Conservation (phyloP, 2,797 vertebrate species). For the Crenichthys baileyi region DNA sequence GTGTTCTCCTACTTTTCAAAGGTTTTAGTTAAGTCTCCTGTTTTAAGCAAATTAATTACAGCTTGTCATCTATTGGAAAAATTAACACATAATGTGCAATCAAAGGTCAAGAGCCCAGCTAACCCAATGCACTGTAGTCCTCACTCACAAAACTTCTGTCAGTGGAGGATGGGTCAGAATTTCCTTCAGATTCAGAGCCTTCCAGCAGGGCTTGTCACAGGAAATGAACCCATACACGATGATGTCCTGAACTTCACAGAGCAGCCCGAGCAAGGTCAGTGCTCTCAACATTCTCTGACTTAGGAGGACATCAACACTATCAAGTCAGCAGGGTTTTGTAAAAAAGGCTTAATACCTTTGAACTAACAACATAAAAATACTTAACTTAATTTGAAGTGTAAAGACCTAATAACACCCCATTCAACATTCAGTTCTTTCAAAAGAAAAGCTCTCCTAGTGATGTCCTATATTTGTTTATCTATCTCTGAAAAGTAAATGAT, state of each 20-base stretch:
- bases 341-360: not conserved
- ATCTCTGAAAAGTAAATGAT: not conserved
- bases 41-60: not conserved
- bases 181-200: not conserved
- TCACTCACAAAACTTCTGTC: not conserved
- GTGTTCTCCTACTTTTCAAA: not conserved
- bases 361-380: not conserved
- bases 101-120: too few species aligned
- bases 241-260: conserved; percentile 9
- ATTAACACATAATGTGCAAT: not conserved
- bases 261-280: not conserved
- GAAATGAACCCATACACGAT: conserved; percentile 1
- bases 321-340: not conserved
- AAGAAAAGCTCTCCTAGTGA: not conserved
- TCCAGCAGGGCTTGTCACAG: conserved; percentile 1
- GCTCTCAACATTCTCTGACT: not conserved
- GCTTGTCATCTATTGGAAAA: not conserved
- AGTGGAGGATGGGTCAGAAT: not conserved
- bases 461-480: not conserved
- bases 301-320: not conserved
- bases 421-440: not conserved
- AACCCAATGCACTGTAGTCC: not conserved
- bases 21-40: not conserved
- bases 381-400: not conserved
- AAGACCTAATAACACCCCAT: not conserved